Conservation (phyloP, 2,888 invertebrate species). For the Caenorhabditis zanzibari region DNA sequence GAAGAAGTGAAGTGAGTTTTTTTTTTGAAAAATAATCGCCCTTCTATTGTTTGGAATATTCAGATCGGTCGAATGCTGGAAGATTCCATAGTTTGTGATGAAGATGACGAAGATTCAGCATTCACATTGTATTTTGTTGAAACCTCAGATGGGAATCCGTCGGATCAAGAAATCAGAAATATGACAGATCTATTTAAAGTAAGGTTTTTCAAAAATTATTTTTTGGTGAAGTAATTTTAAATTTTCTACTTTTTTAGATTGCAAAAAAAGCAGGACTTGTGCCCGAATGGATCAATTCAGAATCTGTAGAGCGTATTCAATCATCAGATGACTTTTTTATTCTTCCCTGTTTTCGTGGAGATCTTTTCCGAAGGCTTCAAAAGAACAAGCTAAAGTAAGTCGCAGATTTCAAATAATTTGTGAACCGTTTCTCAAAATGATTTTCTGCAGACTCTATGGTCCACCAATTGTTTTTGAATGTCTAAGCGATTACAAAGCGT, state of each 20-base stretch:
- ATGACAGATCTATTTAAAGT: slow-evolving; percentile 27
- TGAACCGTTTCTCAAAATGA: background rate
- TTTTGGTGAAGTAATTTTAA: background rate
- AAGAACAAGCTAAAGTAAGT: slow-evolving; percentile 30
- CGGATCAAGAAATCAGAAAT: slow-evolving; percentile 15
- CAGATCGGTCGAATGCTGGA: slow-evolving; percentile 32
- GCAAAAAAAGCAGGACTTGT: slow-evolving; percentile 26
- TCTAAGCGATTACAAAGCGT: slow-evolving; percentile 38
- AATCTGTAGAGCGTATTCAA: slow-evolving; percentile 34
- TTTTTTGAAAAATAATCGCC: background rate
- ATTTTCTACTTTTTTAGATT: slow-evolving; percentile 45
- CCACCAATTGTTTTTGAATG: slow-evolving; percentile 67
- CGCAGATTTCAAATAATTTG: background rate
- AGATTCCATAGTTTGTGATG: slow-evolving; percentile 59
- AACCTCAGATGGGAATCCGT: slow-evolving; percentile 19
- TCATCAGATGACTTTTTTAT: slow-evolving; percentile 63
- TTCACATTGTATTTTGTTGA: slow-evolving; percentile 54
- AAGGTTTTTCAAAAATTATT: too few species aligned
- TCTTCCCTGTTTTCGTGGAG: slow-evolving; percentile 63
- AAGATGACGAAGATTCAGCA: slow-evolving; percentile 51
- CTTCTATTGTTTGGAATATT: too few species aligned
- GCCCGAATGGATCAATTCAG: slow-evolving; percentile 63
- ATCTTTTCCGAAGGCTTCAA: slow-evolving; percentile 51
- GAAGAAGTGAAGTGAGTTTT: slow-evolving; percentile 37
- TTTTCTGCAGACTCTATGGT: slow-evolving; percentile 54